Conservation (phyloP, 2,113 vertebrate genomes). For the Vulpes lagopus region DNA sequence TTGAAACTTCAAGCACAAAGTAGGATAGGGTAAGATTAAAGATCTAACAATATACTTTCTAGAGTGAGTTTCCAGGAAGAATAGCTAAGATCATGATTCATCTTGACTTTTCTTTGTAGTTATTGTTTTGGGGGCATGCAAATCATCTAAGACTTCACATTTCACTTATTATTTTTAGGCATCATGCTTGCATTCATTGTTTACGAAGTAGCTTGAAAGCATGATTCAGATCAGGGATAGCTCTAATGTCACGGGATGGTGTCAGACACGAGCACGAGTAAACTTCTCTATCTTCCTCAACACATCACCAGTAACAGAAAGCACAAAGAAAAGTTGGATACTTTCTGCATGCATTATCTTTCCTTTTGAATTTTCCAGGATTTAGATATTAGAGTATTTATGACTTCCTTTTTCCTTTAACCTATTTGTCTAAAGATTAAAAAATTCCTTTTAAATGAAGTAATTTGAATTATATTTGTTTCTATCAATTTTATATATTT, state of each 20-base stretch:
- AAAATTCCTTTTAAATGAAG: background rate
- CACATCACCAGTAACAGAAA: background rate
- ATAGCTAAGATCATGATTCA: background rate
- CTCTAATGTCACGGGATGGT: background rate
- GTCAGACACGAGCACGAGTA: background rate
- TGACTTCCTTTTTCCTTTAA: background rate
- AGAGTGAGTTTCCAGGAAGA: background rate
- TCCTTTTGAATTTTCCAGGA: background rate
- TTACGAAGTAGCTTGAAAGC: background rate
- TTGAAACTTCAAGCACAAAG: conserved; percentile 58
- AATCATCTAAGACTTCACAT: background rate
- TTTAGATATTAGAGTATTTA: background rate
- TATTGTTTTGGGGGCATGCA: background rate
- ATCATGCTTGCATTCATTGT: background rate
- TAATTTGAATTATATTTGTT: background rate
- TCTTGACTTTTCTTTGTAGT: conserved; percentile 11
- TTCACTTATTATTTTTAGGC: background rate
- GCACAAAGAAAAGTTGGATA: background rate
- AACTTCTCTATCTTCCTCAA: background rate
- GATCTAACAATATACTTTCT: background rate
- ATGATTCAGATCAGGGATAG: background rate
- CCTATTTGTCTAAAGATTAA: background rate
- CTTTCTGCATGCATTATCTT: background rate
- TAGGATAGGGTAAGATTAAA: conserved; percentile 70
- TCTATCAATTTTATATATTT: background rate